These are phyloP conservation scores for Pelodiscus sinensis DNA, from an alignment of 2,113 vertebrate species.

Conservation along the genomic window DNA sequence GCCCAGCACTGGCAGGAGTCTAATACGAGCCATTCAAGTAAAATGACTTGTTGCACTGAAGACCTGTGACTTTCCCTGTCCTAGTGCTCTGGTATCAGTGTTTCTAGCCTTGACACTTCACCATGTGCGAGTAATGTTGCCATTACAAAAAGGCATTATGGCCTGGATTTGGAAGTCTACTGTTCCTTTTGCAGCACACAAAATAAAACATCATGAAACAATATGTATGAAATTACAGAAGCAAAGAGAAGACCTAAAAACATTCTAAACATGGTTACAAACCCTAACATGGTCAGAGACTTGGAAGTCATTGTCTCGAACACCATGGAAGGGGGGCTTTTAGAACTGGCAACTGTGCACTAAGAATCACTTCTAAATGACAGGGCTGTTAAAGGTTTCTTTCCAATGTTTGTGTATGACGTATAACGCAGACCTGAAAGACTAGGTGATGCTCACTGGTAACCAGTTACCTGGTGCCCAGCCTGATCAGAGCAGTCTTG, in stretches of 20 bases:
- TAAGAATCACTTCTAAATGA: background rate
- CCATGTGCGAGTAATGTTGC: background rate
- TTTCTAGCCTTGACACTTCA: background rate
- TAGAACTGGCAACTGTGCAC: background rate
- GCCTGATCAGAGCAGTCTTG: too few species aligned
- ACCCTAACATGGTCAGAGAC: background rate
- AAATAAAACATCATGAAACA: background rate
- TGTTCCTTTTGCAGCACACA: background rate
- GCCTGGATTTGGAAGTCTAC: background rate
- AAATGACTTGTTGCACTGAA: background rate
- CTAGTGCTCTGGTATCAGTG: background rate
- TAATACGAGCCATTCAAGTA: background rate
- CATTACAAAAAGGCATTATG: background rate
- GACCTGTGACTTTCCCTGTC: background rate
- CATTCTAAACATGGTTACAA: background rate
- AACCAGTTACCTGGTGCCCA: too few species aligned
- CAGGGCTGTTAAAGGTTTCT: background rate
- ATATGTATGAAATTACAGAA: background rate
- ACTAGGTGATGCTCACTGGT: too few species aligned
- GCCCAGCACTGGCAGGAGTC: too few species aligned
- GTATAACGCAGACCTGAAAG: too few species aligned
- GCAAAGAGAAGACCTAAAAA: background rate
- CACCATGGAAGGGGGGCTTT: background rate
- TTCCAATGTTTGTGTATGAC: fast-evolving
- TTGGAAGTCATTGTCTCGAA: background rate